Conservation (phyloP, 2,797 vertebrate genomes). For the Gila robusta region DNA sequence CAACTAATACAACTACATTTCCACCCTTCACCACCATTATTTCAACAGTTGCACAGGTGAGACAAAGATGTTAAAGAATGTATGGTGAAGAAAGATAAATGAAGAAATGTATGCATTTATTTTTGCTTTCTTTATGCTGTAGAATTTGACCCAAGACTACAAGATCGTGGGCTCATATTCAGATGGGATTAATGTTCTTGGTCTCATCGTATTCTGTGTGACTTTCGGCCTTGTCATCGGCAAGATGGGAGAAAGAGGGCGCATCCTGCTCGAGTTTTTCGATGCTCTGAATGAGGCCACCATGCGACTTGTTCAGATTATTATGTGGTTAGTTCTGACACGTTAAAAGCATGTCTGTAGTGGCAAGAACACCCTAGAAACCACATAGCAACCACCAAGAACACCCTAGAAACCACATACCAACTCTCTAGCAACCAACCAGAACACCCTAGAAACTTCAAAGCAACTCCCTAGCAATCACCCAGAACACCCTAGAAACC, state of each 20-base stretch:
- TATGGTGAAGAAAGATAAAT: not conserved
- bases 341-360: not conserved
- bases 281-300: conserved; percentile 95
- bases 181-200: conserved; percentile 93
- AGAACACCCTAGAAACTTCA: not conserved
- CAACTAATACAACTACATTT: conserved; percentile 70
- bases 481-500: not conserved
- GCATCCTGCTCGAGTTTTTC: conserved; percentile 94
- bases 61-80: conserved; percentile 16
- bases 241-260: conserved; percentile 96
- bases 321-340: conserved; percentile 90
- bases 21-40: conserved; percentile 74
- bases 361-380: not conserved
- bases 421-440: not conserved
- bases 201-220: conserved; percentile 95
- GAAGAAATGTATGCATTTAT: conserved; percentile 35
- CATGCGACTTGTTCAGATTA: conserved; percentile 96
- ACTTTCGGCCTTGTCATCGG: conserved; percentile 96
- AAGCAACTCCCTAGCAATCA: not conserved
- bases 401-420: not conserved
- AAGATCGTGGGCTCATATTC: conserved; percentile 87
- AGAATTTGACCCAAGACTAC: conserved; percentile 94
- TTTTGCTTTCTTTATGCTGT: conserved; percentile 47
- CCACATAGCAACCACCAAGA: not conserved
- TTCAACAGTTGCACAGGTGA: conserved; percentile 77